Conservation (phyloP, 37 sponge, comb jelly and placozoan genomes). For the Eunapius fragilis region DNA sequence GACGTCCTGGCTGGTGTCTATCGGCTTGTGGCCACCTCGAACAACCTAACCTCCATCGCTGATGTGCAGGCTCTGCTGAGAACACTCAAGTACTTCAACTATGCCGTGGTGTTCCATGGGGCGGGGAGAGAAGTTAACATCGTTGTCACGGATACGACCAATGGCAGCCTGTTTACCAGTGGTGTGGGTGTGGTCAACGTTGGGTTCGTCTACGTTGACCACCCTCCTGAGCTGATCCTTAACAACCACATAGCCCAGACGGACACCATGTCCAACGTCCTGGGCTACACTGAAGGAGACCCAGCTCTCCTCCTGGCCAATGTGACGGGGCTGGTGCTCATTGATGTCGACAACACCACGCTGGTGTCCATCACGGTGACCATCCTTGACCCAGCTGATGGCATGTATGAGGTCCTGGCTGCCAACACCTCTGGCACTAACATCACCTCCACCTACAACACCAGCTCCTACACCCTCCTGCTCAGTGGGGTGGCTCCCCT, state of each 20-base stretch:
- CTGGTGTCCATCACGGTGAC: slow-evolving; percentile 53
- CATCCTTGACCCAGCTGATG: slow-evolving; percentile 71
- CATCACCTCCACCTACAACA: slow-evolving; percentile 42
- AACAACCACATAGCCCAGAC: slow-evolving; percentile 33
- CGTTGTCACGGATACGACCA: slow-evolving; percentile 36
- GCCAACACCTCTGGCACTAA: slow-evolving; percentile 31
- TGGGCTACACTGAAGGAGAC: slow-evolving; percentile 78
- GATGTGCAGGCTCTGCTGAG: slow-evolving; percentile 61
- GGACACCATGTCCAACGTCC: slow-evolving; percentile 50
- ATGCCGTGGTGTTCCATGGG: slow-evolving; percentile 80
- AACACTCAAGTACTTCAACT: slow-evolving; percentile 76
- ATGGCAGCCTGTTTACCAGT: slow-evolving; percentile 63
- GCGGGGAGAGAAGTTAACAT: slow-evolving; percentile 54
- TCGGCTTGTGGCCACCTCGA: slow-evolving; percentile 21
- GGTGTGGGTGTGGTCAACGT: slow-evolving; percentile 47
- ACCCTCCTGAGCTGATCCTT: slow-evolving; percentile 78
- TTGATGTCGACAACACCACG: slow-evolving; percentile 75
- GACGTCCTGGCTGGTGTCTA: slow-evolving; percentile 9
- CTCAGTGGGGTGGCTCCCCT: slow-evolving; percentile 67
- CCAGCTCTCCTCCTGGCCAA: slow-evolving; percentile 61
- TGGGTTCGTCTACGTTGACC: slow-evolving; percentile 54
- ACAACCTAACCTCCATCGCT: slow-evolving; percentile 40
- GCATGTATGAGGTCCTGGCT: slow-evolving; percentile 46
- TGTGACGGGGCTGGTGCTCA: slow-evolving; percentile 34
- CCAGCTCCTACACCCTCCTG: slow-evolving; percentile 24